A percentile compares a stretch with the other conserved stretches of the same genome.
Evolutionary conservation across 2,888 invertebrate species (phyloP).

Genomic region (Mactromeris polynyma): DNA sequence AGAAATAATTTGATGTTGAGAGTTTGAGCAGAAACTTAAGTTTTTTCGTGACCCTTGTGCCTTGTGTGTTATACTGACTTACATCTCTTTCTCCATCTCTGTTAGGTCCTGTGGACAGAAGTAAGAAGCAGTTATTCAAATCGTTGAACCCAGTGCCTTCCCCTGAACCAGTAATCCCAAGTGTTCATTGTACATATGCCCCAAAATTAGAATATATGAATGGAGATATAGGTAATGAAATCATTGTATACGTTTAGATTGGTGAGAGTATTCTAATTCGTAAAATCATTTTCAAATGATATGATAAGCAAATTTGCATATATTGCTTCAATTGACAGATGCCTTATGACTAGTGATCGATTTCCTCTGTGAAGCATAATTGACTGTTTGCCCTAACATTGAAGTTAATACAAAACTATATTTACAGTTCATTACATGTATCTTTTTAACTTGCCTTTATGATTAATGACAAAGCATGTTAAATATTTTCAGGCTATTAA

Average conservation of each 20-base stretch:
- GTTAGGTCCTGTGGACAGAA: slow-evolving; percentile 79
- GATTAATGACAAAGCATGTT: too few species aligned
- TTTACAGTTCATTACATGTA: too few species aligned
- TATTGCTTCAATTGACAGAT: background rate
- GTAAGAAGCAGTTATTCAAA: slow-evolving; percentile 81
- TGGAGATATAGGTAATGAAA: slow-evolving; percentile 52
- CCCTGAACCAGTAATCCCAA: slow-evolving; percentile 82
- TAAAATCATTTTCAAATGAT: background rate
- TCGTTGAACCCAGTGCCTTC: slow-evolving; percentile 81
- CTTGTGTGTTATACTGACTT: too few species aligned
- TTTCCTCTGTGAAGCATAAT: background rate
- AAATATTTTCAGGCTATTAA: too few species aligned
- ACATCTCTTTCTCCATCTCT: background rate
- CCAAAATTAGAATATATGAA: slow-evolving; percentile 58
- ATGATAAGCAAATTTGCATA: background rate
- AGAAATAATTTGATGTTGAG: too few species aligned
- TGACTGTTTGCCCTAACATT: background rate
- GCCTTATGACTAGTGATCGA: background rate
- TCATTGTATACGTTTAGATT: background rate
- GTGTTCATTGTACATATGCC: slow-evolving; percentile 81
- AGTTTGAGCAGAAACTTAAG: too few species aligned
- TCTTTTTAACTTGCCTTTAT: too few species aligned
- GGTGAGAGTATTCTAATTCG: too few species aligned
- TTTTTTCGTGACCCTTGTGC: too few species aligned
- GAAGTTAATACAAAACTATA: too few species aligned